Evolutionary conservation across 2,888 invertebrate species (phyloP).

Genomic region (Carpatolechia fugitivella): DNA sequence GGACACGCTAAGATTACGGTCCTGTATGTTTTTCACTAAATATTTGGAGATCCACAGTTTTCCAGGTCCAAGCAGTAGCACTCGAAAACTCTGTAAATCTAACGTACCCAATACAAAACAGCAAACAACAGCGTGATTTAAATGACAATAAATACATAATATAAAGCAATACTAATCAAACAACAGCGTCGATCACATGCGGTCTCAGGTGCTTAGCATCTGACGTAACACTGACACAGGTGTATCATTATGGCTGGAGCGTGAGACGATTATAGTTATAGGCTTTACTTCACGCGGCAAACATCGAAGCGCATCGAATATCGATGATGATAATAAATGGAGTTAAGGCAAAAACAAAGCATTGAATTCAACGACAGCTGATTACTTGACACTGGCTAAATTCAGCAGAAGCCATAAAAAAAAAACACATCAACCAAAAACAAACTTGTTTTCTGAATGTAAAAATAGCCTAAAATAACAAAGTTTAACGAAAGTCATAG

Average conservation of each 20-base stretch:
- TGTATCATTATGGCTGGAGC: not conserved
- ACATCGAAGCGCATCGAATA: not conserved
- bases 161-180: not conserved
- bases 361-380: not conserved
- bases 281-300: not conserved
- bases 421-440: too few relatives aligned
- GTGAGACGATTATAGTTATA: conserved; percentile 6
- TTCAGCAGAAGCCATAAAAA: too few relatives aligned
- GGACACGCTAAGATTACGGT: not conserved
- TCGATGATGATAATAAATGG: not conserved
- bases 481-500: too few relatives aligned
- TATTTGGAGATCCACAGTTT: too few relatives aligned
- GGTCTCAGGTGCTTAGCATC: not conserved
- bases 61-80: too few relatives aligned
- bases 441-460: not conserved
- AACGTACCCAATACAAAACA: too few relatives aligned
- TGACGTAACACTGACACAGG: conserved; percentile 1
- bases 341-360: conserved; percentile 4
- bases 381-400: too few relatives aligned
- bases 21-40: too few relatives aligned
- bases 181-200: not conserved
- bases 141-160: too few relatives aligned
- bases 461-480: not conserved
- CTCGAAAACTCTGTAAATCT: too few relatives aligned
- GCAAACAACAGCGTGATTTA: too few relatives aligned